Evolutionary conservation across 2,888 invertebrate genomes (phyloP), one percentile per base, ranked within the genome.

Genomic region (Buathra laborator): DNA sequence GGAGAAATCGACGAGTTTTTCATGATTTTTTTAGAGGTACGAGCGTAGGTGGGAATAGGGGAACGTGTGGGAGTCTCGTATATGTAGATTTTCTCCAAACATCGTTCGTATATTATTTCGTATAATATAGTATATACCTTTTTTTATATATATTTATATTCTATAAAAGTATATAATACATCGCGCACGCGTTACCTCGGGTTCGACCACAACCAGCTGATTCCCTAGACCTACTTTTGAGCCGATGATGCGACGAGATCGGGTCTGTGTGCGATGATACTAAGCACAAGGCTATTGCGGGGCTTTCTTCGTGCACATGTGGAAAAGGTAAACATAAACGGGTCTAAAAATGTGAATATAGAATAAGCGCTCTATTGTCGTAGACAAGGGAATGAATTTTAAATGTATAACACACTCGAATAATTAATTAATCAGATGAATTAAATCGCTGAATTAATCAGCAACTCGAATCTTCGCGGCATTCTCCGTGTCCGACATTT

Each of bases 211-310:
- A 86, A 88, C 88, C 92, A 92, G 92, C 92, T 92, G 93, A 91
- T 92, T 92, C 90, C 92, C 92, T 92, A 92, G 92, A 92, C 92
- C 92, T 91, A 93, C 91, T 92, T 93, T 91, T 87, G 43, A 84
- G 71, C 79, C 87, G 88, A 86, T 88, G 89, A 91, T 90, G 89
- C 89, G 86, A 86, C 87, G 66, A 64, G 70, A 76, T 51, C 75
- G 53, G 5, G 16, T 53, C 10, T 10, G 56, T 24, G 56, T 10
- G 19, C 56, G 24, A 19, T 56, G 19, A 24, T 24, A 56, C 56
- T 56, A 56, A 12, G 19, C 56, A 10, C 24, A 56, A 56, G 56
- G 56, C 56, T 24, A 19, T 24, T 56, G 56, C 56, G 37, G 16
- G 56, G 56, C 24, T 56, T 19, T 56, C 56, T 24, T 56, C 56